Conservation (phyloP, 2,888 invertebrate genomes). For the Cephonodes hylas region DNA sequence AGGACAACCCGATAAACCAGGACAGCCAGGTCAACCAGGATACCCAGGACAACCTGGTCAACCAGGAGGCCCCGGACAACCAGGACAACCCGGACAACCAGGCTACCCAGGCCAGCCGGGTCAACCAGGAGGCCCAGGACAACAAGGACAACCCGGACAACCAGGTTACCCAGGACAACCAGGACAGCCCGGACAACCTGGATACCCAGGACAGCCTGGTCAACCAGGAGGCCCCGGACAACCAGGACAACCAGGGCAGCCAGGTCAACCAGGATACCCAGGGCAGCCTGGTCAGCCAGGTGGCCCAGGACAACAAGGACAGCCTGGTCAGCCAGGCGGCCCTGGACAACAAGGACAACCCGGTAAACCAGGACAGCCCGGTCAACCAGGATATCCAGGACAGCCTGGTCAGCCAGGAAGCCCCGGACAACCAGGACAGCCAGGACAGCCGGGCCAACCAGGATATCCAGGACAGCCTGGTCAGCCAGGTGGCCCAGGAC, state of each 20-base stretch:
- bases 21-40: slow-evolving; percentile 25
- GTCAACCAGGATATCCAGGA: slow-evolving; percentile 35
- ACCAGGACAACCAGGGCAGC: slow-evolving; percentile 34
- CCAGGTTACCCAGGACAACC: slow-evolving; percentile 41
- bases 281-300: slow-evolving; percentile 38
- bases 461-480: slow-evolving; percentile 31
- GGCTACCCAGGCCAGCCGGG: slow-evolving; percentile 35
- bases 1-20: slow-evolving; percentile 27
- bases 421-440: slow-evolving; percentile 30
- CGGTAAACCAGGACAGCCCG: slow-evolving; percentile 33
- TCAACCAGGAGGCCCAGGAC: slow-evolving; percentile 38
- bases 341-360: slow-evolving; percentile 39
- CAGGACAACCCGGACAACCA: slow-evolving; percentile 37
- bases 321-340: slow-evolving; percentile 39
- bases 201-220: slow-evolving; percentile 23
- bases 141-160: slow-evolving; percentile 36
- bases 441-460: slow-evolving; percentile 30
- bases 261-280: slow-evolving; percentile 35
- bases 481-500: slow-evolving; percentile 29
- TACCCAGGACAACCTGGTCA: slow-evolving; percentile 22
- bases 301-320: slow-evolving; percentile 33
- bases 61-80: slow-evolving; percentile 28
- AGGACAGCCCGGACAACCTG: slow-evolving; percentile 26
- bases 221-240: slow-evolving; percentile 28
- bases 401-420: slow-evolving; percentile 40